phyloP scores from a whole-genome alignment of 2,888 invertebrate genomes.

The Campoplex capitator region DNA sequence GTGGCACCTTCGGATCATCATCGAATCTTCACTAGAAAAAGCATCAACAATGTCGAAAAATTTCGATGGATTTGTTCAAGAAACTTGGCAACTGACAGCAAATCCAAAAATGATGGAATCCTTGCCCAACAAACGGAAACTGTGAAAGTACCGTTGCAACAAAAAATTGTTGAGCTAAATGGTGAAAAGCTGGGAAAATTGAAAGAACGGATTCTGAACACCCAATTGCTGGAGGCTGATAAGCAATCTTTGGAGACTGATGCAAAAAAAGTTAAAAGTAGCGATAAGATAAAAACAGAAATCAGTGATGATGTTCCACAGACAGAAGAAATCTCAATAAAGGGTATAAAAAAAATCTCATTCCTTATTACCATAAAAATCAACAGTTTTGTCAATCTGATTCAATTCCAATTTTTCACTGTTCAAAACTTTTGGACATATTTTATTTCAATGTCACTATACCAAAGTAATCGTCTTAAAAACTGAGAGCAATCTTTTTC shows the following conservation, averaged over 20 bases:
- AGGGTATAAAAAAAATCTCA: constrained; percentile 37
- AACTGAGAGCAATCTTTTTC: too few relatives aligned
- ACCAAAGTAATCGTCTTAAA: too few relatives aligned
- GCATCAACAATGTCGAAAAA: constrained; percentile 67
- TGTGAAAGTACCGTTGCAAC: constrained; percentile 64
- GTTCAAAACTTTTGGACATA: too few relatives aligned
- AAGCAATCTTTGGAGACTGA: constrained; percentile 56
- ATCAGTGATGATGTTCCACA: constrained; percentile 42
- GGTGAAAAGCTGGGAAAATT: constrained; percentile 80
- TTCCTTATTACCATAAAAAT: too few relatives aligned
- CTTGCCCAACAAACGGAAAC: constrained; percentile 58
- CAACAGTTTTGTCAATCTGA: too few relatives aligned
- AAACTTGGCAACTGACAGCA: constrained; percentile 70
- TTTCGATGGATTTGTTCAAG: constrained; percentile 70
- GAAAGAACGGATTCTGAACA: constrained; percentile 78
- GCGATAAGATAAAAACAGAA: constrained; percentile 57
- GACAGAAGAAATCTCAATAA: constrained; percentile 63
- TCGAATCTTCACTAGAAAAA: constrained; percentile 71
- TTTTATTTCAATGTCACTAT: too few relatives aligned
- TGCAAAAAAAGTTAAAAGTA: constrained; percentile 57
- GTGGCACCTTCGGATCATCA: constrained; percentile 73
- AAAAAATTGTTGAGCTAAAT: constrained; percentile 77
- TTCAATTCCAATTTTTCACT: too few relatives aligned
- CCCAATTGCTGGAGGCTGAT: constrained; percentile 61
- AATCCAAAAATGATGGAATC: constrained; percentile 62